These are phyloP conservation scores for Macrotrachela quadricornifera DNA, from an alignment of 1,140 invertebrate species.

Conservation along the genomic window DNA sequence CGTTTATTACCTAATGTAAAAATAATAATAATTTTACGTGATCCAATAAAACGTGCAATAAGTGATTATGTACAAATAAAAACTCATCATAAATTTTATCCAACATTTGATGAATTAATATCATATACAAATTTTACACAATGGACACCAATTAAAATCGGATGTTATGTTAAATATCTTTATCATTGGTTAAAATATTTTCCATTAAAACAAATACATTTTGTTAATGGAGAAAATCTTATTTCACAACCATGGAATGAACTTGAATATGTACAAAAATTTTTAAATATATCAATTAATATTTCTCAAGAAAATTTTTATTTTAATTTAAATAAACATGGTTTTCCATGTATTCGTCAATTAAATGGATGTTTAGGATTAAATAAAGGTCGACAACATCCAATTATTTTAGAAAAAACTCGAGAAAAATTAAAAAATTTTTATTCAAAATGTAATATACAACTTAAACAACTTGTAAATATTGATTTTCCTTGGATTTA, in stretches of 20 bases:
- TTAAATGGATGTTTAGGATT: constrained; percentile 70
- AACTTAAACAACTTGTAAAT: constrained; percentile 35
- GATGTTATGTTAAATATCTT: constrained; percentile 60
- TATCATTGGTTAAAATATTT: constrained; percentile 66
- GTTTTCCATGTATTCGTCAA: constrained; percentile 67
- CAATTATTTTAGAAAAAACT: constrained; percentile 47
- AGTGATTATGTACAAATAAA: constrained; percentile 61
- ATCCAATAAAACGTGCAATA: constrained; percentile 72
- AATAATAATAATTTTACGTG: constrained; percentile 63
- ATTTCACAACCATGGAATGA: constrained; percentile 64
- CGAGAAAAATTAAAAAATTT: constrained; percentile 57
- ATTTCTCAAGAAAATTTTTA: constrained; percentile 76
- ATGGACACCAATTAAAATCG: constrained; percentile 64
- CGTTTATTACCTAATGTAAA: constrained; percentile 64
- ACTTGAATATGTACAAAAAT: constrained; percentile 58
- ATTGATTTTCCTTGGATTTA: no score
- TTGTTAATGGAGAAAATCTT: constrained; percentile 67
- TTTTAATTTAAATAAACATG: constrained; percentile 65
- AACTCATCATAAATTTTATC: no score
- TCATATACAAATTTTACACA: neutral
- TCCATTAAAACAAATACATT: constrained; percentile 54
- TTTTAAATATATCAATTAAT: constrained; percentile 56
- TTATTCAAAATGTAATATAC: constrained; percentile 67
- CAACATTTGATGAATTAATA: no score
- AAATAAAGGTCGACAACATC: constrained; percentile 72